Evolutionary conservation across 2,113 vertebrate species (phyloP), one percentile per base, ranked within the genome.

Genomic region (Maccullochella peelii): DNA sequence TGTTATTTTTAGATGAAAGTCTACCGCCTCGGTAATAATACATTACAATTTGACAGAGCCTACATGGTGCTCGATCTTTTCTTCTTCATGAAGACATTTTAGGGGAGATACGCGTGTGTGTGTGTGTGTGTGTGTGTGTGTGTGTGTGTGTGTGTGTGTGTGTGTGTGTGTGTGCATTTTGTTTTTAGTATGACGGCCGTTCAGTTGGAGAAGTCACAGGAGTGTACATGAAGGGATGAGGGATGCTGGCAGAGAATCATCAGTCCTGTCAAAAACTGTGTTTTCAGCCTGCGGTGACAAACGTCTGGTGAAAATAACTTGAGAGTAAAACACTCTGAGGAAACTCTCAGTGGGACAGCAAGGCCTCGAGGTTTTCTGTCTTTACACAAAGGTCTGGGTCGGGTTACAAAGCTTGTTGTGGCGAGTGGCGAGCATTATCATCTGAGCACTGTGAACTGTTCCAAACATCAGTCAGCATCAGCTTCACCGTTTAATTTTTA

Each of bases 1-100:
- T 3, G 78, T 66, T 89, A 91, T 91, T 92, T 89, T 89, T 89
- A 88, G 88, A 88, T 82, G 65, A 84, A 91, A 84, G 84, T 87
- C 84, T 50, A 52, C 73, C 50, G 86, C 76, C 88, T 90, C 86
- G 57, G 88, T 82, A 90, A 91, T 90, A 92, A 89, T 79, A 85
- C 89, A 88, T 90, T 44, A 85, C 20, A 65, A 30, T 67, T 1
- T 84, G 81, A 86, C 86, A 25, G 73, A 73, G 76, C 33, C 12
- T 3, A 16, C 10, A 47, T 8, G 5, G 12, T 14, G 36, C 73
- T 80, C 72, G 12, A 84, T 86, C 84, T 67, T 27, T 23, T 72
- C 80, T 44, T 73, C 52, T 58, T 54, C 27, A 0, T 12, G 12
- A 54, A 9, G 38, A 75, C 6, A 1, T 86, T 86, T 75, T 36